These are phyloP conservation scores for Lucilia cuprina DNA, from an alignment of 1,140 invertebrate genomes.

Conservation along the genomic window DNA sequence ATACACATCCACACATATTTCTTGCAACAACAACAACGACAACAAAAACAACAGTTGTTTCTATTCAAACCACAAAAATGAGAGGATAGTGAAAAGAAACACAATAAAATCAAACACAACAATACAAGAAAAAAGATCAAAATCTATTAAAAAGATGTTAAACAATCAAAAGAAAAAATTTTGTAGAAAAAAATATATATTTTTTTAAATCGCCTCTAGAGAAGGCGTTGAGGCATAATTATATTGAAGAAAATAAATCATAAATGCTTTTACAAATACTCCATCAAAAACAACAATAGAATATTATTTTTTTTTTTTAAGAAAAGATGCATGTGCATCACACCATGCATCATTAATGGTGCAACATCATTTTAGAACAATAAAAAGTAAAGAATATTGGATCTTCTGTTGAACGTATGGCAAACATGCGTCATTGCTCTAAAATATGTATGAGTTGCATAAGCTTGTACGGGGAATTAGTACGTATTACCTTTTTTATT, in stretches of 20 bases:
- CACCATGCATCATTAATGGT: no score
- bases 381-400: no score
- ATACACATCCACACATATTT: neutral
- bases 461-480: no score
- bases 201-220: neutral
- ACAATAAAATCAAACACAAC: no score
- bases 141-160: constrained; percentile 21
- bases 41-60: constrained; percentile 24
- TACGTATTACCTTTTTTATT: no score
- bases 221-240: neutral
- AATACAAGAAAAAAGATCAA: neutral
- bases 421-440: no score
- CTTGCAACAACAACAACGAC: neutral
- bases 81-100: neutral
- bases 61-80: constrained; percentile 21
- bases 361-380: no score
- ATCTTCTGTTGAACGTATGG: no score
- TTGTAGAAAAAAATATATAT: neutral
- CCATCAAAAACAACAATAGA: neutral
- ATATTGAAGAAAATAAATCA: neutral
- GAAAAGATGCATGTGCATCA: no score
- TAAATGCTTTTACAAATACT: neutral
- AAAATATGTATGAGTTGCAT: no score
- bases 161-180: neutral
- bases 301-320: neutral